Evolutionary conservation across 2,797 vertebrate species (phyloP), one percentile per base, ranked within the genome.

Genomic region (Bradypodion ventrale): DNA sequence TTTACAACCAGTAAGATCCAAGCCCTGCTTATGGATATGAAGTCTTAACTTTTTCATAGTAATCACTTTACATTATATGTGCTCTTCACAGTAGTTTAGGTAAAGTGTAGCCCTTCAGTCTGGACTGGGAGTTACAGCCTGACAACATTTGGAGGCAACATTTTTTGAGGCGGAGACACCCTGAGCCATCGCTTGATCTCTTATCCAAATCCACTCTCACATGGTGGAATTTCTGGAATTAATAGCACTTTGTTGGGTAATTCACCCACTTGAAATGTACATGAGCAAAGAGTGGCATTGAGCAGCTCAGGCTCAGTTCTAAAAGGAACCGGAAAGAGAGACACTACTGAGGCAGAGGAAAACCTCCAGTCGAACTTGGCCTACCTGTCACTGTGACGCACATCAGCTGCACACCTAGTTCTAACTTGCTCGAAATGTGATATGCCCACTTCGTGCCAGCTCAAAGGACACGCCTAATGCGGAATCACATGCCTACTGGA

Each of bases 401-500:
- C 65, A 81, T 35, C 29, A 59, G 77, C 21, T 37, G 46, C 29
- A 23, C 52, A 35, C 60, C 32, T 29, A 15, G 72, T 29, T 49
- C 40, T 16, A 37, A 35, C 78, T 52, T 81, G 65, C 65, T 77
- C 42, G 23, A 62, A 52, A 42, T 35, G 40, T 40, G 73, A 42
- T 4, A 5, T 15, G 66, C 37, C 44, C 72, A 60, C 35, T 49
- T 21, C 8, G 27, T 63, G 65, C 79, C 84, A 77, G 23, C 27
- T n/a, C 65, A 70, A 49, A 32, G 63, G 65, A 15, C 79, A 82
- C 73, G 40, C 84, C 84, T 79, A 49, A 49, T 63, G 66, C 8
- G 16, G 52, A 85, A 63, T 65, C n/a, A 63, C 52, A 49, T 76
- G 52, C 73, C 73, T 19, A 65, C 65, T 69, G 42, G 84, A 56